Base-by-base conservation (phyloP, 2,888 invertebrate species). In the Sialis lutaria region DNA sequence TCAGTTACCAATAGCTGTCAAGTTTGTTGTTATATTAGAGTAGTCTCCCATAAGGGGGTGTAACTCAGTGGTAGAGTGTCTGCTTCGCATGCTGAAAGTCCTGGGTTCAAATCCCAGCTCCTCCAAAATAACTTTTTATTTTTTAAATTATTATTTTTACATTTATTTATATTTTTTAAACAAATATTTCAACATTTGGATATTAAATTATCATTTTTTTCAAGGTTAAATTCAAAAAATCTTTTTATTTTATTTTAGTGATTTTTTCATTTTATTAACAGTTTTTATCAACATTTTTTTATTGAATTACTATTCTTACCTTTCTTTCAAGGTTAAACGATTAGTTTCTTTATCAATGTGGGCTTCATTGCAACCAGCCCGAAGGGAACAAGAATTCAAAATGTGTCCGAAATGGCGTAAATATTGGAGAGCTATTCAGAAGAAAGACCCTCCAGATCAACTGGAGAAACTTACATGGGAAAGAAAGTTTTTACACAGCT, bases 331-430 rank as follows among this genome's bases (percentile, higher is more conserved):
- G 46, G 42, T 65, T 6, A 90, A 90, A 64, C 73, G 85, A 49
- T 71, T 97, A 5, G 89, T 95, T 0, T 93, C 93, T 0, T 69
- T 98, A 8, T 83, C 91, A 8, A 92, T 93, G 77, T 97, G 97
- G 96, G 71, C 78, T 44, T 87, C 88, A 50, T 67, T 97, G 45
- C 85, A 92, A 57, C 82, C 80, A 67, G 73, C 81, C 37, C 74
- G 92, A 44, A 70, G 92, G 55, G 90, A 90, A 53, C 77, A 85
- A 56, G 87, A 97, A 61, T 83, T 97, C 55, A 80, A 79, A 60
- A 72, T 77, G 40, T 82, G 84, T 55, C 86, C 92, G 1, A 89
- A 89, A 63, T 90, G 93, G 85, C 77, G 77, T 49, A 93, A 92
- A 63, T 88, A 86, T 60, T 97, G 90, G 89, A 82, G 82, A 50